These are phyloP conservation scores for Chrysotoxum bicinctum DNA, from an alignment of 2,888 invertebrate species.

Conservation along the genomic window DNA sequence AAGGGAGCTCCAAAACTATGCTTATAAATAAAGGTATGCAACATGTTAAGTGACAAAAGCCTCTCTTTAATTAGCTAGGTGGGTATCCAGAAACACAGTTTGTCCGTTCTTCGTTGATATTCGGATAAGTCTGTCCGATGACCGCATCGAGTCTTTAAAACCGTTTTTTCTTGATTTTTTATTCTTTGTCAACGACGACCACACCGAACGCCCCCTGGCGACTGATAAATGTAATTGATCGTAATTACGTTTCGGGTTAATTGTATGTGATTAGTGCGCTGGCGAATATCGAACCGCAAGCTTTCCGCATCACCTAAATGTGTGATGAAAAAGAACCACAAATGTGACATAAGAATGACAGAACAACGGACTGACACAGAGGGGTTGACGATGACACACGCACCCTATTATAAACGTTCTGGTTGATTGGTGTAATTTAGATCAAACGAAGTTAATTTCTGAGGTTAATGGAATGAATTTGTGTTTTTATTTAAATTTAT, in stretches of 20 bases:
- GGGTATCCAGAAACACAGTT: slow-evolving; percentile 24
- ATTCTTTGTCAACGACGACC: slow-evolving; percentile 20
- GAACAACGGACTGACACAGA: slow-evolving; percentile 28
- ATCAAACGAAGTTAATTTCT: slow-evolving; percentile 42
- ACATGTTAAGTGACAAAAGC: slow-evolving; percentile 54
- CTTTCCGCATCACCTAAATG: slow-evolving; percentile 33
- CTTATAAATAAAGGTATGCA: neutral
- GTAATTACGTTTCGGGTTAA: slow-evolving; percentile 62
- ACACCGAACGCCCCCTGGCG: slow-evolving; percentile 25
- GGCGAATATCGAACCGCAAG: slow-evolving; percentile 47
- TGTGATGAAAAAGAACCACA: slow-evolving; percentile 52
- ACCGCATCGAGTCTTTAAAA: slow-evolving; percentile 57
- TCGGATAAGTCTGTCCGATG: slow-evolving; percentile 47
- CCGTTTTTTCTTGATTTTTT: slow-evolving; percentile 35
- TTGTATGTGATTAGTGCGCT: slow-evolving; percentile 64
- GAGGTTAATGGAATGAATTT: slow-evolving; percentile 34
- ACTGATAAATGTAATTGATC: slow-evolving; percentile 58
- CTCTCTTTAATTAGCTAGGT: slow-evolving; percentile 16
- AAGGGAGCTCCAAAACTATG: slow-evolving; percentile 34
- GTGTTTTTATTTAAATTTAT: slow-evolving; percentile 17
- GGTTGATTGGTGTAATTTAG: slow-evolving; percentile 65
- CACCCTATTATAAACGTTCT: slow-evolving; percentile 22
- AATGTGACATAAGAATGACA: slow-evolving; percentile 70
- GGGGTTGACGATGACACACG: slow-evolving; percentile 23
- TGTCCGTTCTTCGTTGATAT: slow-evolving; percentile 34